These are phyloP conservation scores for Agriotes lineatus DNA, from an alignment of 2,888 invertebrate genomes.

Conservation along the genomic window DNA sequence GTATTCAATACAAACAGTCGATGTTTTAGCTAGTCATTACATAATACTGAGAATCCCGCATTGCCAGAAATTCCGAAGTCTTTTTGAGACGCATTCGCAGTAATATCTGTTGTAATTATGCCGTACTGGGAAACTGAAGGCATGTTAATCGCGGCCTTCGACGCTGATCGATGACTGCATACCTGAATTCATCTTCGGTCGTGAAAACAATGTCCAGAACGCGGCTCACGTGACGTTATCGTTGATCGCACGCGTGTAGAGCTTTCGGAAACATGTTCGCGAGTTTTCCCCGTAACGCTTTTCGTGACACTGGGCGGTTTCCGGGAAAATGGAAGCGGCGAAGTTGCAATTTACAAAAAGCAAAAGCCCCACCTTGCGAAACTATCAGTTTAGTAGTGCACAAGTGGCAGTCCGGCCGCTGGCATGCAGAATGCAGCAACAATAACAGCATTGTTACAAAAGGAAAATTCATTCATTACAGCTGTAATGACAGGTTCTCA, in stretches of 20 bases:
- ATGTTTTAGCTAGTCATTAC: neutral
- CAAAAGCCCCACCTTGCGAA: neutral
- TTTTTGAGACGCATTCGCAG: neutral
- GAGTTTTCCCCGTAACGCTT: neutral
- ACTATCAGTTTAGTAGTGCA: neutral
- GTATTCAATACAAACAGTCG: neutral
- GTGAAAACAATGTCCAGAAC: neutral
- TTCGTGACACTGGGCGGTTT: neutral
- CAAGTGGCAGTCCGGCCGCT: neutral
- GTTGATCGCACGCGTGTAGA: neutral
- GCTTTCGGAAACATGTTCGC: neutral
- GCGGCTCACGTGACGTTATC: neutral
- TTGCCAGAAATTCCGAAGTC: constrained; percentile 5
- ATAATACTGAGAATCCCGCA: neutral
- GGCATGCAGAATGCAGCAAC: constrained; percentile 3
- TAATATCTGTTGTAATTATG: neutral
- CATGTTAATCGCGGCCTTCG: constrained; percentile 5
- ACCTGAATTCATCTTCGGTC: neutral
- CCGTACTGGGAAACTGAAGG: constrained; percentile 5
- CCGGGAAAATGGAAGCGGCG: neutral
- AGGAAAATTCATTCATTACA: constrained; percentile 22
- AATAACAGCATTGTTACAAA: constrained; percentile 17
- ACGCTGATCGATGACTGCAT: neutral
- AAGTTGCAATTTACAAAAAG: no score
- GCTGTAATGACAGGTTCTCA: constrained; percentile 18